phyloP scores from a whole-genome alignment of 2,113 vertebrate genomes.

The Marcusenius ussheri region DNA sequence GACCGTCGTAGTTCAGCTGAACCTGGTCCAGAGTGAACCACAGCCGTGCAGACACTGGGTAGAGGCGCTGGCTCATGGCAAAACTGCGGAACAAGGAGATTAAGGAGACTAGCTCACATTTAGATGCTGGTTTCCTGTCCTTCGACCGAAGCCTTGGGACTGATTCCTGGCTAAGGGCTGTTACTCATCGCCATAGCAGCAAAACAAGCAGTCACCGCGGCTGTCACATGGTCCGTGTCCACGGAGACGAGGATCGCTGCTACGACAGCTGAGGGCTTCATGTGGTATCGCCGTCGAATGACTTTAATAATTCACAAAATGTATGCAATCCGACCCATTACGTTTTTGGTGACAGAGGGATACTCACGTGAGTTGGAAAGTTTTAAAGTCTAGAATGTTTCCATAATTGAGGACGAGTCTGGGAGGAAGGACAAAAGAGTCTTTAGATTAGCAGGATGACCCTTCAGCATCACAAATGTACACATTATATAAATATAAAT shows the following conservation, averaged over 20 bases:
- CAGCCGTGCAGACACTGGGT: slow-evolving; percentile 61
- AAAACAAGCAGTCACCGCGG: neutral
- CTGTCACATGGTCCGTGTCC: neutral
- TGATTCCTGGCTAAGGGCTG: neutral
- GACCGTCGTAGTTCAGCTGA: slow-evolving; percentile 36
- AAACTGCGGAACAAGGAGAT: slow-evolving; percentile 53
- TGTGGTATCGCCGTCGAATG: neutral
- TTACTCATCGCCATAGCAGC: neutral
- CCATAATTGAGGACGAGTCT: slow-evolving; percentile 56
- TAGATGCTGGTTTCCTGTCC: neutral
- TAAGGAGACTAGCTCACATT: neutral
- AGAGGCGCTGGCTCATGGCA: slow-evolving; percentile 54
- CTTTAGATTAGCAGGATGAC: neutral
- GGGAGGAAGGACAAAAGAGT: slow-evolving; percentile 1
- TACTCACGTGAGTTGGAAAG: slow-evolving; percentile 53
- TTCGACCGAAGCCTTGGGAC: neutral
- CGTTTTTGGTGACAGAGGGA: neutral
- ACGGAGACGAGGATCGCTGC: neutral
- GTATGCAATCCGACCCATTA: neutral
- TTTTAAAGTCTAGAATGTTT: slow-evolving; percentile 42
- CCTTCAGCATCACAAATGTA: neutral
- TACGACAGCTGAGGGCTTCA: neutral
- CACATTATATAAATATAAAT: neutral
- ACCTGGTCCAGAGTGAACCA: slow-evolving; percentile 71
- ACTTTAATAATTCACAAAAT: neutral